Evolutionary conservation across 2,888 invertebrate genomes (phyloP).

Genomic region (Dione vanillae): DNA sequence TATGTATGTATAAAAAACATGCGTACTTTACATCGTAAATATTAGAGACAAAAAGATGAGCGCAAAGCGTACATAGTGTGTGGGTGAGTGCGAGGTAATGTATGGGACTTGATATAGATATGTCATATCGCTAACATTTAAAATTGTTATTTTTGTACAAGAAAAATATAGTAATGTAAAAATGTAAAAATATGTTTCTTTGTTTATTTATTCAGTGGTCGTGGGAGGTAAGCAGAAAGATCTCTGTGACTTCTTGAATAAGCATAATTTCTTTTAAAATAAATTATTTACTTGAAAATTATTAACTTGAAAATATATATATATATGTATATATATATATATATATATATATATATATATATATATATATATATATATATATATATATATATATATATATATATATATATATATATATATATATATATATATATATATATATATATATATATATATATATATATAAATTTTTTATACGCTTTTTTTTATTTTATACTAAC

Average conservation of each 20-base stretch:
- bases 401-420: too few species aligned
- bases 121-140: constrained; percentile 26
- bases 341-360: too few species aligned
- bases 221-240: background rate
- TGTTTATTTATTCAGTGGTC: background rate
- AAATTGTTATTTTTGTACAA: constrained; percentile 18
- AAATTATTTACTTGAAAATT: too few species aligned
- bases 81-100: constrained; percentile 29
- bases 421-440: too few species aligned
- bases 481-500: too few species aligned
- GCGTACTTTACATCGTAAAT: background rate
- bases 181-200: background rate
- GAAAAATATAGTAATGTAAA: background rate
- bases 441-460: too few species aligned
- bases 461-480: too few species aligned
- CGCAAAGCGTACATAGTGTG: constrained; percentile 20
- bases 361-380: too few species aligned
- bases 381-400: too few species aligned
- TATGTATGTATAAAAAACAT: background rate
- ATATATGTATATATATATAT: too few species aligned
- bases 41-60: constrained; percentile 34
- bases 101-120: constrained; percentile 23
- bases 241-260: background rate
- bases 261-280: background rate
- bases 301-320: too few species aligned